phyloP scores from a whole-genome alignment of 2,888 invertebrate genomes.

The Lampropteryx suffumata region DNA sequence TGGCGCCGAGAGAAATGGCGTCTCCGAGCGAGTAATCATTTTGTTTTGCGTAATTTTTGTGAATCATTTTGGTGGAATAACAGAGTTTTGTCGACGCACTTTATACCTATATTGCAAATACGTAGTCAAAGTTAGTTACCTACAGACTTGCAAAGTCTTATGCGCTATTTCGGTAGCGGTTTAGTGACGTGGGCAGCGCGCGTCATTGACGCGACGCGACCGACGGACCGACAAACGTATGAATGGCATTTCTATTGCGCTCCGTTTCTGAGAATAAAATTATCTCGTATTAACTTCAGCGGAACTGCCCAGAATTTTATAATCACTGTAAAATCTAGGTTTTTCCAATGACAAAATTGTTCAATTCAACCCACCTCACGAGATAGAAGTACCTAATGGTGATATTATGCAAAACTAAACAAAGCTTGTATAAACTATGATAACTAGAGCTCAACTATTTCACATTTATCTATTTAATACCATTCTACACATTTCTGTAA shows the following conservation, averaged over 20 bases:
- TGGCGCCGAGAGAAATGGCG: constrained; percentile 37
- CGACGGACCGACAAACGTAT: too few species aligned
- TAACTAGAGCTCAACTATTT: too few species aligned
- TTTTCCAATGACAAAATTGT: too few species aligned
- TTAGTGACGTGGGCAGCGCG: constrained; percentile 7
- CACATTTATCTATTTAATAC: too few species aligned
- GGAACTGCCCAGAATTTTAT: constrained; percentile 4
- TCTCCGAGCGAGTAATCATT: constrained; percentile 29
- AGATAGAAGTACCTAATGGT: too few species aligned
- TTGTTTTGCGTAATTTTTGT: constrained; percentile 39
- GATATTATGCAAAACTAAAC: too few species aligned
- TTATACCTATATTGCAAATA: constrained; percentile 27
- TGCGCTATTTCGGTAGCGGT: constrained; percentile 22
- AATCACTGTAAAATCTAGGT: background rate
- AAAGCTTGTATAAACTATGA: too few species aligned
- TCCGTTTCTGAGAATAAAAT: constrained; percentile 10
- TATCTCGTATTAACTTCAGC: background rate
- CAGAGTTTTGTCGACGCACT: background rate
- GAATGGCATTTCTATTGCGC: constrained; percentile 8
- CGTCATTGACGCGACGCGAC: constrained; percentile 7
- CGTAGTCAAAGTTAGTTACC: constrained; percentile 9
- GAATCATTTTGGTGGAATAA: constrained; percentile 33
- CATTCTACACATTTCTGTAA: too few species aligned
- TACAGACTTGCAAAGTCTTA: background rate
- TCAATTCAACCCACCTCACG: too few species aligned